phyloP scores from a whole-genome alignment of 2,113 vertebrate species.

The Podarcis cretensis region DNA sequence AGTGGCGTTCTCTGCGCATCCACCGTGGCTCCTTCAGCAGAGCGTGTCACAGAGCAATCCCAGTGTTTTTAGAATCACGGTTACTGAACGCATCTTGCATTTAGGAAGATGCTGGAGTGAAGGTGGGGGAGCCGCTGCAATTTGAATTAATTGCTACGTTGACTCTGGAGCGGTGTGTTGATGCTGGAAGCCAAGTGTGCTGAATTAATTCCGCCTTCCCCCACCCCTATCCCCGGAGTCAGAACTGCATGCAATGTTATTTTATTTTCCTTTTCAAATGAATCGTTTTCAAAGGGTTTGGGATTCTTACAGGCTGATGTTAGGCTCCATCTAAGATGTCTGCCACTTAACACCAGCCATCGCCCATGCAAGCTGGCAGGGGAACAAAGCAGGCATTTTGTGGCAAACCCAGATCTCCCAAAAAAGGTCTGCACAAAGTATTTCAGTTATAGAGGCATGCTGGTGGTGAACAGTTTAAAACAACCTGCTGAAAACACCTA shows the following conservation, averaged over 20 bases:
- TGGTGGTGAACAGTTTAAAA: too few relatives aligned
- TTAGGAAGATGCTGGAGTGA: constrained; percentile 38
- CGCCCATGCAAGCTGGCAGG: background rate
- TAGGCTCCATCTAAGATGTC: background rate
- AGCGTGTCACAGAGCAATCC: constrained; percentile 10
- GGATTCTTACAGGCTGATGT: background rate
- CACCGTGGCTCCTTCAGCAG: fast-evolving
- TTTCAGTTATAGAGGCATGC: background rate
- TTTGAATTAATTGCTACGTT: constrained; percentile 70
- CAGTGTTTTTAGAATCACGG: constrained; percentile 35
- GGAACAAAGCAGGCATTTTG: background rate
- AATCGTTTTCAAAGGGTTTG: background rate
- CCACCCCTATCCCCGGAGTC: constrained; percentile 49
- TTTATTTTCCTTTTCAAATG: background rate
- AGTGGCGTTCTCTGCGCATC: background rate
- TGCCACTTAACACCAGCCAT: background rate
- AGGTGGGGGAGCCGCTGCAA: constrained; percentile 45
- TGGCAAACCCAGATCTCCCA: background rate
- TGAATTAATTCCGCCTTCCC: constrained; percentile 33
- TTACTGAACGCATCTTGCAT: constrained; percentile 45
- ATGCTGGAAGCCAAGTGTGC: constrained; percentile 55
- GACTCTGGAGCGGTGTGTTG: constrained; percentile 64
- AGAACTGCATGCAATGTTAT: constrained; percentile 29
- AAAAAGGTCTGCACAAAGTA: background rate
- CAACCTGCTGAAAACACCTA: too few relatives aligned